Conservation (phyloP, 1,140 invertebrate genomes). For the Drosophila baimaii region DNA sequence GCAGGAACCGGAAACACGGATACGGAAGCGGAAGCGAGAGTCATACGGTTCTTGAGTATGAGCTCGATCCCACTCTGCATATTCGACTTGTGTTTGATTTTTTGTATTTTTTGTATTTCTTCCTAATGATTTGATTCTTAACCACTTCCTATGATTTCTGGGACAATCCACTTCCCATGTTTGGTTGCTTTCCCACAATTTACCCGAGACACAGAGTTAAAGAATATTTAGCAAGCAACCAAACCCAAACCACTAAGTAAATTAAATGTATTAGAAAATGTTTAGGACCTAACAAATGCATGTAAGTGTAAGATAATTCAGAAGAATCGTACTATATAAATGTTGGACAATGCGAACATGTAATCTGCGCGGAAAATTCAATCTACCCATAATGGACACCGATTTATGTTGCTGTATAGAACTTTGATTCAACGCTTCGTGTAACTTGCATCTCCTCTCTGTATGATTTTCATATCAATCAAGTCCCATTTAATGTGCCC, state of each 20-base stretch:
- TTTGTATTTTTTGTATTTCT: conserved; percentile 13
- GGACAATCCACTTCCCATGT: not conserved
- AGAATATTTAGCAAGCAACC: conserved; percentile 25
- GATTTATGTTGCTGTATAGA: conserved; percentile 55
- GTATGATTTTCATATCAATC: conserved; percentile 41
- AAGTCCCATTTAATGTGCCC: conserved; percentile 42
- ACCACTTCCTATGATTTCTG: conserved; percentile 6
- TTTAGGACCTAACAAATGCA: conserved; percentile 66
- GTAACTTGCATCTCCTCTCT: conserved; percentile 17
- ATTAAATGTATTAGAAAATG: conserved; percentile 82
- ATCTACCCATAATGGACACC: conserved; percentile 16
- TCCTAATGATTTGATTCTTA: not conserved
- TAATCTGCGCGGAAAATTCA: conserved; percentile 22
- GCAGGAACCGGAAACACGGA: conserved; percentile 29
- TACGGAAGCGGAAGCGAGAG: conserved; percentile 17
- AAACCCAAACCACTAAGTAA: conserved; percentile 49
- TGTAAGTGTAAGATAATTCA: conserved; percentile 73
- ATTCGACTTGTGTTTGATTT: conserved; percentile 4
- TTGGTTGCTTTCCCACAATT: not conserved
- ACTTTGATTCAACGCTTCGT: conserved; percentile 25
- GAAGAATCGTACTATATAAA: conserved; percentile 26
- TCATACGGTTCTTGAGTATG: conserved; percentile 35
- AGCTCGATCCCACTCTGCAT: conserved; percentile 29
- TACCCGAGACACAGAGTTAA: not conserved
- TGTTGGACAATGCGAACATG: conserved; percentile 24